Conservation (phyloP, 2,888 invertebrate species). For the Choristoneura rosaceana region DNA sequence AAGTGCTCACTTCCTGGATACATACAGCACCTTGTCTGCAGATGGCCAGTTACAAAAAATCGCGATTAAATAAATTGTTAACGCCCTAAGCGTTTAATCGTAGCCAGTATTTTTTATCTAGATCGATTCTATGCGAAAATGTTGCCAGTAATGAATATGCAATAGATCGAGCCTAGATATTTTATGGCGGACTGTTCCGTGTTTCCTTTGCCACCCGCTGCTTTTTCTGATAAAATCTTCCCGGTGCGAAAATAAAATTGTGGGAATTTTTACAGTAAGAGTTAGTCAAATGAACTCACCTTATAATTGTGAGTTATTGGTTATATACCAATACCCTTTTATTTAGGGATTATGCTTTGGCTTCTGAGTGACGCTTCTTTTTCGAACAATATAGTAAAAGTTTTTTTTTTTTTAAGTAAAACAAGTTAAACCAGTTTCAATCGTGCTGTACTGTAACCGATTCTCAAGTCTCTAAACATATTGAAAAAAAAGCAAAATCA, state of each 20-base stretch:
- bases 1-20: constrained; percentile 67
- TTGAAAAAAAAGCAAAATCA: not conserved
- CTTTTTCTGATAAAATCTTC: constrained; percentile 54
- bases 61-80: constrained; percentile 74
- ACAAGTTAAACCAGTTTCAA: not conserved
- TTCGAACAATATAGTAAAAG: not conserved
- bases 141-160: constrained; percentile 68
- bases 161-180: constrained; percentile 73
- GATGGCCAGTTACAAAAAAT: constrained; percentile 60
- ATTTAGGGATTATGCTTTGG: constrained; percentile 56
- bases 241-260: constrained; percentile 20
- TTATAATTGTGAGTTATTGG: constrained; percentile 65
- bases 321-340: constrained; percentile 70
- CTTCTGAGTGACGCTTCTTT: constrained; percentile 21
- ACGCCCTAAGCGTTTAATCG: constrained; percentile 69
- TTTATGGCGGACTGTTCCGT: constrained; percentile 62
- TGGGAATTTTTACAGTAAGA: constrained; percentile 44
- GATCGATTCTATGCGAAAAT: constrained; percentile 70
- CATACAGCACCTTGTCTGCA: constrained; percentile 74
- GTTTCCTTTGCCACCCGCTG: constrained; percentile 68
- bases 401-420: too few species aligned
- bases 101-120: constrained; percentile 63
- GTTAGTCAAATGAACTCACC: constrained; percentile 54
- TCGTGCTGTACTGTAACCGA: not conserved
- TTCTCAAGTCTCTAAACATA: not conserved